Percentiles rank a stretch among this genome's conserved stretches.
Conservation (phyloP, 2,113 vertebrate genomes). For the Sinocyclocheilus maitianheensis region DNA sequence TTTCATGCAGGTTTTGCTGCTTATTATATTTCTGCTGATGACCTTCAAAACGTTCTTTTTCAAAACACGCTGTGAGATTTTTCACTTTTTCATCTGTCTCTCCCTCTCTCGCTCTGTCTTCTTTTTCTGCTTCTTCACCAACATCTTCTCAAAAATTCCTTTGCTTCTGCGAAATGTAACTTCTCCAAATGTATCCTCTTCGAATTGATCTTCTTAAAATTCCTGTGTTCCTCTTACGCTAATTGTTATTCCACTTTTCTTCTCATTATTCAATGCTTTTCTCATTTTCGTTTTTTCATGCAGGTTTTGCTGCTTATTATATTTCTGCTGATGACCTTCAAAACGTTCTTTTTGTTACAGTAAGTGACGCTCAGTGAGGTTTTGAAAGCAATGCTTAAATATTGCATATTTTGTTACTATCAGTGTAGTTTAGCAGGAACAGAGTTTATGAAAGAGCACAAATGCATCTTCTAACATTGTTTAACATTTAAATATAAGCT, state of each 20-base stretch:
- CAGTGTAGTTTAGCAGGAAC: background rate
- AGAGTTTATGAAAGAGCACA: background rate
- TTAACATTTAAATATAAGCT: background rate
- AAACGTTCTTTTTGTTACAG: background rate
- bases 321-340: conserved; percentile 3
- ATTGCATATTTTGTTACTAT: background rate
- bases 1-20: background rate
- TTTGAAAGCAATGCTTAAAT: too few relatives aligned
- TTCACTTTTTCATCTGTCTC: conserved; percentile 39
- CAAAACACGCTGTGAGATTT: conserved; percentile 25
- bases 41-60: background rate
- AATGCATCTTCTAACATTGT: background rate
- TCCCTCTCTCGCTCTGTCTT: conserved; percentile 17
- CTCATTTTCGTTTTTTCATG: conserved; percentile 23
- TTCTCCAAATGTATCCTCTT: conserved; percentile 50
- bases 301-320: conserved; percentile 1
- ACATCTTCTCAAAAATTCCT: conserved; percentile 26
- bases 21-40: background rate
- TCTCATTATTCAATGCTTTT: conserved; percentile 35
- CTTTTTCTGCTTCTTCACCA: conserved; percentile 35
- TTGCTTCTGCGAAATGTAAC: conserved; percentile 8
- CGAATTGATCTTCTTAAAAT: conserved; percentile 39
- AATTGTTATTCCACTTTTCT: conserved; percentile 48
- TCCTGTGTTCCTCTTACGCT: conserved; percentile 43
- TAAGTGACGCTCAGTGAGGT: background rate